Base-by-base conservation (phyloP, 2,797 vertebrate genomes). In the Urophycis tenuis region DNA sequence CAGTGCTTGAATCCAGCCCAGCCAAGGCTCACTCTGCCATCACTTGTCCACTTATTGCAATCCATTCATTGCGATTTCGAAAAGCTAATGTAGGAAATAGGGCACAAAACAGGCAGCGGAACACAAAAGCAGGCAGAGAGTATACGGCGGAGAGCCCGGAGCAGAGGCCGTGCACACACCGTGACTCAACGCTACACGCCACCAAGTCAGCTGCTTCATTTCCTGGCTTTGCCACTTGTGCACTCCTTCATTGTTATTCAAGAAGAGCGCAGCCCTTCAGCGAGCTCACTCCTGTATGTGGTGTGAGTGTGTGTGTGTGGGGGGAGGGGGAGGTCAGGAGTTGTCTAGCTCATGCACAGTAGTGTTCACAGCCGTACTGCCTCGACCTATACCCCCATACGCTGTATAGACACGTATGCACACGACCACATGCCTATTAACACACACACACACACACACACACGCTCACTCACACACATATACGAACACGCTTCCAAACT, bases 321-420 rank as follows among this genome's bases (percentile, higher is more conserved):
- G 60, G 60, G 60, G 60, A 10, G 86, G 85, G 87, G 89, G 91
- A 91, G 91, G 90, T 91, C 89, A 84, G 83, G 83, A 71, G 81
- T 88, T 85, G 88, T 88, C 89, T 88, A 81, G 88, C 86, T 90
- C 86, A 82, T 83, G 84, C 85, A 82, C 85, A 79, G 80, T 85
- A 86, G 82, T 85, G 84, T 85, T 86, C 74, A 77, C 83, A 73
- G 80, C 85, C 85, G 77, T 81, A 79, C 78, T 64, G 60, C 70
- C 41, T 53, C n/a, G 5, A 31, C 67, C 25, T 32, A 15, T 32
- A 11, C 67, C 11, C 67, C 25, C 49, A 53, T 14, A 53, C 49
- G 15, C 49, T n/a, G n/a, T n/a, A n/a, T n/a, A 31, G 29, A 70
- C 67, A 70, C 29, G 30, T 32, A 70, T 6, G 30, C 7, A 69